Conservation (phyloP, 2,113 vertebrate species). For the Alethe castanea region DNA sequence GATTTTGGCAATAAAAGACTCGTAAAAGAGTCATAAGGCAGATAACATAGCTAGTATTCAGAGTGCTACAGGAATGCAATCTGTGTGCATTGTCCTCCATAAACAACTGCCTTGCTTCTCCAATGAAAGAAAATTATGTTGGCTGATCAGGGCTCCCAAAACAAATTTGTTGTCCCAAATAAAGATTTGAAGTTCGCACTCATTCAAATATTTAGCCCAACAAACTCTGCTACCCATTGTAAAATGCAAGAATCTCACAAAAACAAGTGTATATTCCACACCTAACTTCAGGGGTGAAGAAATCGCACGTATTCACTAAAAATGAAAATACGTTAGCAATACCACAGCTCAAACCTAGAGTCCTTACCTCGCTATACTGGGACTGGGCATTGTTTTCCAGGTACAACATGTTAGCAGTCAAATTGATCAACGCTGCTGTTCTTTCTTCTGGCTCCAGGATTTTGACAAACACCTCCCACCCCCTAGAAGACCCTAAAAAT, state of each 20-base stretch:
- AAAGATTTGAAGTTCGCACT: neutral
- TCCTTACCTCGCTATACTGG: slow-evolving; percentile 97
- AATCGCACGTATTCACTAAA: neutral
- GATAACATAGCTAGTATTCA: neutral
- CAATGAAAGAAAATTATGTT: neutral
- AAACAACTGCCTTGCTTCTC: neutral
- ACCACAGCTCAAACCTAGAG: slow-evolving; percentile 48
- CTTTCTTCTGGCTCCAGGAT: slow-evolving; percentile 98
- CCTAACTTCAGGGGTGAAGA: neutral
- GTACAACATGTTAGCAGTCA: slow-evolving; percentile 99
- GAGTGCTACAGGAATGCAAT: neutral
- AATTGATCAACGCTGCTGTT: slow-evolving; percentile 94
- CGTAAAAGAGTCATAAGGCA: neutral
- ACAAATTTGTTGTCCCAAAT: neutral
- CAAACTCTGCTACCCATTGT: neutral
- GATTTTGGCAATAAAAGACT: slow-evolving; percentile 1
- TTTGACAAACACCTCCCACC: slow-evolving; percentile 86
- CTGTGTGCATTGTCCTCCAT: neutral
- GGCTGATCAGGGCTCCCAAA: neutral
- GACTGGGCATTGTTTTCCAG: slow-evolving; percentile 94
- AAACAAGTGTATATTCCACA: neutral
- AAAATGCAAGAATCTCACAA: neutral
- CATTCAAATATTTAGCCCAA: neutral
- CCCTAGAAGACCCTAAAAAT: slow-evolving; percentile 78
- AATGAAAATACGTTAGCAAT: neutral